Conservation (phyloP, 2,888 invertebrate genomes). For the Holacanthella duospinosa region DNA sequence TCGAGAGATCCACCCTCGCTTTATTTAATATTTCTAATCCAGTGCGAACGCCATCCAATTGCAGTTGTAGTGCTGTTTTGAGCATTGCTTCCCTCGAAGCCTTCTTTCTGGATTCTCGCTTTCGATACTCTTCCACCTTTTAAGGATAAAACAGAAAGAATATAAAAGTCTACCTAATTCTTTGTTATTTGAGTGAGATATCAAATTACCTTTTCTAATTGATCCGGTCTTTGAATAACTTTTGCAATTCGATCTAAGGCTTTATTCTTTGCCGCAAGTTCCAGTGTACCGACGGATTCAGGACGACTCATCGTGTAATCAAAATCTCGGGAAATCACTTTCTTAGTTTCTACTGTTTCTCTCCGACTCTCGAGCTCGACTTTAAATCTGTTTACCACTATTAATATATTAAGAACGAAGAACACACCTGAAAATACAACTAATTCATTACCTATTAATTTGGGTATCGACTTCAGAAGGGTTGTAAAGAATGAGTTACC, state of each 20-base stretch:
- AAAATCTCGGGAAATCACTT: too few relatives aligned
- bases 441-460: too few relatives aligned
- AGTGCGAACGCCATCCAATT: slow-evolving; percentile 88
- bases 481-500: too few relatives aligned
- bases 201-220: slow-evolving; percentile 69
- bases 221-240: slow-evolving; percentile 87
- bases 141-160: slow-evolving; percentile 1
- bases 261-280: slow-evolving; percentile 63
- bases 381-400: too few relatives aligned
- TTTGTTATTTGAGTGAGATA: slow-evolving; percentile 6
- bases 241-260: slow-evolving; percentile 78
- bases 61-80: slow-evolving; percentile 97
- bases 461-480: too few relatives aligned
- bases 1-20: slow-evolving; percentile 68
- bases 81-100: slow-evolving; percentile 86
- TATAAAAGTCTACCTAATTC: neutral
- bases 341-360: too few relatives aligned
- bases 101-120: slow-evolving; percentile 63
- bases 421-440: too few relatives aligned
- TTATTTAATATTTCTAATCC: slow-evolving; percentile 81
- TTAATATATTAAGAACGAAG: too few relatives aligned
- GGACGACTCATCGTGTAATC: neutral
- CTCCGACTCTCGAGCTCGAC: too few relatives aligned
- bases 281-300: slow-evolving; percentile 43
- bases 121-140: slow-evolving; percentile 64